Evolutionary conservation across 2,888 invertebrate species (phyloP), one percentile per base, ranked within the genome.

Genomic region (Cantharis nigra): DNA sequence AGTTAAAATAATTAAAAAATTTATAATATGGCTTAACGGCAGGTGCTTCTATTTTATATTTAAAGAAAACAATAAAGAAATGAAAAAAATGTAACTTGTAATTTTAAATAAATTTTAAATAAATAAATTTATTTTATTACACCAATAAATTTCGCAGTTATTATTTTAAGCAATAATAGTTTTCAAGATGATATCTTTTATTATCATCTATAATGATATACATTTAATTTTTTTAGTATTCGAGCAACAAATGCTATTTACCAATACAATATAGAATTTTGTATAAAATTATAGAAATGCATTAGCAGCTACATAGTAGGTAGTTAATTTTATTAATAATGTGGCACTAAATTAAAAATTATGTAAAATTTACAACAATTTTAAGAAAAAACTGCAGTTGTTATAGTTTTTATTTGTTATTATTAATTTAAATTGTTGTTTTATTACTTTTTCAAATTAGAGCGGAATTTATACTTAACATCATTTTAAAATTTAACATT

Each of bases 1-100:
- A 72, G 76, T 65, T 63, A 23, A 67, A 67, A 49, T 70, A 74
- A 70, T 74, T 74, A 64, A 62, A 23, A 72, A 62, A 49, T 49
- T 49, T 67, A 73, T 20, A 69, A 30, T 62, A 18, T 26, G 14
- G 14, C 28, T 26, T 30, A 26, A 26, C 11, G 11, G 74, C 74
- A 74, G 74, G 70, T 74, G 74, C 62, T 69, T 64, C 33, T 33
- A 23, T 49, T n/a, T n/a, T 49, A 71, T 26, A 71, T 63, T 71
- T 70, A 70, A 70, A 70, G 26, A 67, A 67, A 26, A 67, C 26
- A 20, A 67, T 67, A 67, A 49, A 49, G 49, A 49, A 49, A 9
- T n/a, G n/a, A 49, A 49, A 49, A n/a, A n/a, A 49, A 16, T 16
- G 16, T 49, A 49, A 49, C 49, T 49, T 49, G n/a, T n/a, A 49